Evolutionary conservation across 2,888 invertebrate genomes (phyloP), one percentile per base, ranked within the genome.

Genomic region (Rugalucina vietnamica): DNA sequence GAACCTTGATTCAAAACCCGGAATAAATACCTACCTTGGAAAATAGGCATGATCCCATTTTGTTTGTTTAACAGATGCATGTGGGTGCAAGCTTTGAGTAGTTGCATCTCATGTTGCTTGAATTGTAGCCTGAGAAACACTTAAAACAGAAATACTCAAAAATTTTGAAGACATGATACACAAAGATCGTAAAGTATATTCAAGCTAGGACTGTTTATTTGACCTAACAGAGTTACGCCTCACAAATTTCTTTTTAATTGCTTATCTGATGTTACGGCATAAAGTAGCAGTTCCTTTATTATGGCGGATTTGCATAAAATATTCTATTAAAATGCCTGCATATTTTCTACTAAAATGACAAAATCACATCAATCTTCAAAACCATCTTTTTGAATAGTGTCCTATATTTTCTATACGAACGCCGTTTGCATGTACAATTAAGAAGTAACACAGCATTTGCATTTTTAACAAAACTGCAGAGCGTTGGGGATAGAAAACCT

Each of bases 321-420:
- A 54, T 54, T 54, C 54, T 54, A 54, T 54, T 54, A 54, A 54
- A 54, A 54, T 54, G n/a, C 54, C 54, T 54, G 54, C 54, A 54
- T 54, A 54, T 54, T 54, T 54, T 54, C 54, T 4, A 21, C 54
- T 54, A 54, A 54, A 54, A 21, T 8, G 54, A 54, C 54, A 54
- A 21, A 54, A 54, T 54, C 54, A 54, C n/a, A 8, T 54, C 54
- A 54, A 54, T 54, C 54, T 54, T 54, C n/a, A 54, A n/a, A 54
- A 54, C 14, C 4, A 18, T 43, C 10, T 43, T 43, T 12, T 43
- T 43, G 10, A 43, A 18, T 8, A 18, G 18, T 43, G 43, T 18
- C 43, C 43, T 18, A 43, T 8, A 12, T 54, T 54, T 54, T 54
- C 21, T n/a, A 54, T 21, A 54, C 54, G n/a, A 8, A 43, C 43